Evolutionary conservation across 2,113 vertebrate genomes (phyloP).

Genomic region (Gulo gulo): DNA sequence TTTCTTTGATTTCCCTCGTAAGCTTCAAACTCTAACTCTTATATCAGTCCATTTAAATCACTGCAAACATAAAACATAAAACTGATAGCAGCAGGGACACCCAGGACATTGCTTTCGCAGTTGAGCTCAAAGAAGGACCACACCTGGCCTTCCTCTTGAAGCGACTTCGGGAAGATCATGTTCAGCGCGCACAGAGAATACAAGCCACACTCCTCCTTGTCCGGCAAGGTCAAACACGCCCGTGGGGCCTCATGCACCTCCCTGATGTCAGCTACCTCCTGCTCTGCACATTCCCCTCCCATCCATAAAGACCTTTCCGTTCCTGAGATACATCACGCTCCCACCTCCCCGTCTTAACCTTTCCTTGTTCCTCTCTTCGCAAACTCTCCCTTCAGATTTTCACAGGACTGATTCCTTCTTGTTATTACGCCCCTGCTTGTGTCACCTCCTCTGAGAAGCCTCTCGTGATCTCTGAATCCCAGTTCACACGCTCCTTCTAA

Average conservation of each 20-base stretch:
- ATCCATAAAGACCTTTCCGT: background rate
- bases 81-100: background rate
- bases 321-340: background rate
- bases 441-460: background rate
- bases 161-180: background rate
- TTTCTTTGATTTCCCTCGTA: constrained; percentile 67
- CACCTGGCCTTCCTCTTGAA: background rate
- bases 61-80: background rate
- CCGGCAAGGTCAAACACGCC: background rate
- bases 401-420: background rate
- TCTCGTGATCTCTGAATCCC: background rate
- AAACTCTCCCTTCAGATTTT: background rate
- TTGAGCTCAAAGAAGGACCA: background rate
- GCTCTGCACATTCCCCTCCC: too few relatives aligned
- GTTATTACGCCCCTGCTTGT: background rate
- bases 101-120: background rate
- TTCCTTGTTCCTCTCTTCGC: background rate
- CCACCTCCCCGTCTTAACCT: accelerated
- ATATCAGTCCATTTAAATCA: constrained; percentile 25
- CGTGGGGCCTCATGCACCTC: background rate
- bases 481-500: background rate
- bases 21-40: constrained; percentile 13
- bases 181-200: background rate
- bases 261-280: accelerated
- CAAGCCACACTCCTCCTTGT: background rate